Percentiles rank a stretch among this genome's conserved stretches.
These are phyloP conservation scores for Hirundo rustica DNA, from an alignment of 2,797 vertebrate species.

Conservation along the genomic window DNA sequence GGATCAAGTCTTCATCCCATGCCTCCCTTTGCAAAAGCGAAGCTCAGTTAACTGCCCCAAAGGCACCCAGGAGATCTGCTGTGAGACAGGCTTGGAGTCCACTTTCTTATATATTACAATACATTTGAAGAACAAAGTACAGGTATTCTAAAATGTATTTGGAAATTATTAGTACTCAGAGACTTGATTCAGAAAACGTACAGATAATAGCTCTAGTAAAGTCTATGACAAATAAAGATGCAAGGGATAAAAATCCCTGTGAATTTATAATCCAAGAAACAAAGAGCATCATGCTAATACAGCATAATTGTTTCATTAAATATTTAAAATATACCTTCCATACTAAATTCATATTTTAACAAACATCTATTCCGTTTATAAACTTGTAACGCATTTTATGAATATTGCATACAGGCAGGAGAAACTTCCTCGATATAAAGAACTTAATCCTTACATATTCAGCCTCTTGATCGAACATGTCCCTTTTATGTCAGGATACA, in stretches of 20 bases:
- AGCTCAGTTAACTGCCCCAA: background rate
- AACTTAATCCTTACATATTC: background rate
- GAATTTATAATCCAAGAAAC: constrained; percentile 46
- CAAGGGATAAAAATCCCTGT: background rate
- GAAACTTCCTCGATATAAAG: background rate
- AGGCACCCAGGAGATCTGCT: background rate
- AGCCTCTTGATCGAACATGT: constrained; percentile 34
- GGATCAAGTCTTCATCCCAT: rapidly evolving
- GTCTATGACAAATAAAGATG: background rate
- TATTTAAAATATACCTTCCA: constrained; percentile 42
- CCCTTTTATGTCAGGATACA: constrained; percentile 20
- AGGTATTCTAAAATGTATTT: background rate
- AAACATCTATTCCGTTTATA: background rate
- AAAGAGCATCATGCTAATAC: background rate
- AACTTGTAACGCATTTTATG: background rate
- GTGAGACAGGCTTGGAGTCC: background rate
- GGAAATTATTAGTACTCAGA: background rate
- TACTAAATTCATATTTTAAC: background rate
- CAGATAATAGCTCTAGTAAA: background rate
- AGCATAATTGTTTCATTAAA: constrained; percentile 55
- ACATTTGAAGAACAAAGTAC: background rate
- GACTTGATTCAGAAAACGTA: background rate
- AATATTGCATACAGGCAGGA: constrained; percentile 1
- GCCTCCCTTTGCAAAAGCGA: background rate
- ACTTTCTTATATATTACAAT: background rate